Evolutionary conservation across 2,113 vertebrate genomes (phyloP).

Genomic region (Peromyscus polionotus): DNA sequence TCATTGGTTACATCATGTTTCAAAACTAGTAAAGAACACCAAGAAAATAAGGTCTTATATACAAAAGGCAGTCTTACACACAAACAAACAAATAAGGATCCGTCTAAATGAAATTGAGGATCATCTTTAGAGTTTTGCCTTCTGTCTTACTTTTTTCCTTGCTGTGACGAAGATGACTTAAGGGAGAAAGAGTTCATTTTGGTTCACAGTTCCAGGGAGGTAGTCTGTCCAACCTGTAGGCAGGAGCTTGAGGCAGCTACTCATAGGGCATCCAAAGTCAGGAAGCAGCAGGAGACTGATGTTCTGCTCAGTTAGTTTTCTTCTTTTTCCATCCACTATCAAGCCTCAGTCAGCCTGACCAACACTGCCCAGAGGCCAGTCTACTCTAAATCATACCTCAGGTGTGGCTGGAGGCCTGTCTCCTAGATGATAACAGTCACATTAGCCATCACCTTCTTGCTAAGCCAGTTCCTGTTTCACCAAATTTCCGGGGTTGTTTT

Average conservation of each 20-base stretch:
- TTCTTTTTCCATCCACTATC: background rate
- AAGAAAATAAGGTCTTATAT: background rate
- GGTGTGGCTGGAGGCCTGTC: background rate
- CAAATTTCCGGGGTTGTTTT: background rate
- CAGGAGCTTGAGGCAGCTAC: background rate
- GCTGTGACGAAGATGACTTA: background rate
- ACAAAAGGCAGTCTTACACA: background rate
- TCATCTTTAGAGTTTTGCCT: background rate
- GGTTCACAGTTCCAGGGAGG: background rate
- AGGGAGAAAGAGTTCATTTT: background rate
- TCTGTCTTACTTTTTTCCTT: background rate
- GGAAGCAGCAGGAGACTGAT: no score
- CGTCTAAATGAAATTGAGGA: background rate
- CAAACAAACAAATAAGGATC: background rate
- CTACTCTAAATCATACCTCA: background rate
- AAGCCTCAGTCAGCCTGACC: background rate
- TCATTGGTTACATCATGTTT: slow-evolving; percentile 51
- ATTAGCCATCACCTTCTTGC: background rate
- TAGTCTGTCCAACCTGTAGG: background rate
- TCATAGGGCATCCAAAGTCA: background rate
- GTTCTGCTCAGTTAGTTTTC: background rate
- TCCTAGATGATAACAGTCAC: background rate
- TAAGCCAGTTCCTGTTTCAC: slow-evolving; percentile 32
- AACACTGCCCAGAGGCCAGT: background rate
- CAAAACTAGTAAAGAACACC: background rate